phyloP scores from a whole-genome alignment of 1,140 invertebrate species.

The Idris sp. region DNA sequence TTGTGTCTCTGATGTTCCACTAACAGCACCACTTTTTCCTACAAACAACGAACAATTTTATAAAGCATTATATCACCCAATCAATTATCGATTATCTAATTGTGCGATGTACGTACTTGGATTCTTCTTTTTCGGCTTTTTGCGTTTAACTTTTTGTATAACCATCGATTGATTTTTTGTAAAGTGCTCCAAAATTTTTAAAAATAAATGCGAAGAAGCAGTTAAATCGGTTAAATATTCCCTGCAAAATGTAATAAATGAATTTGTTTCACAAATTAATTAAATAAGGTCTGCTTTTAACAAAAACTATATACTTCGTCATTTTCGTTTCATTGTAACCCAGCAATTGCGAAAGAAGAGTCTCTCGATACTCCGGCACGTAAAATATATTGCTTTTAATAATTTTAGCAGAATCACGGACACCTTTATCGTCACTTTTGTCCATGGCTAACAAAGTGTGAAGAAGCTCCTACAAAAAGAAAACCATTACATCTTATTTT shows the following conservation, averaged over 20 bases:
- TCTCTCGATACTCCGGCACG: slow-evolving; percentile 95
- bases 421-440: slow-evolving; percentile 81
- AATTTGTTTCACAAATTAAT: neutral
- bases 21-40: slow-evolving; percentile 9
- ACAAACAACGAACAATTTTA: too few relatives aligned
- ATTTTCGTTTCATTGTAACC: slow-evolving; percentile 92
- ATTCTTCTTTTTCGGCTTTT: slow-evolving; percentile 79
- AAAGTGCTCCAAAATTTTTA: slow-evolving; percentile 93
- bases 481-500: slow-evolving; percentile 44
- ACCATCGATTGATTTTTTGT: slow-evolving; percentile 85
- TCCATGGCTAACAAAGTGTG: slow-evolving; percentile 90
- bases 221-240: slow-evolving; percentile 91
- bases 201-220: slow-evolving; percentile 93
- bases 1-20: neutral
- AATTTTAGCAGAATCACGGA: slow-evolving; percentile 88
- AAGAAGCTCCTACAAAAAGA: slow-evolving; percentile 82
- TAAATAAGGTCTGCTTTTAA: neutral
- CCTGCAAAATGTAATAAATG: slow-evolving; percentile 73
- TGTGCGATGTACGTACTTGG: slow-evolving; percentile 67
- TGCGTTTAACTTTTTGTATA: slow-evolving; percentile 83
- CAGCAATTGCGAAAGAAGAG: slow-evolving; percentile 87
- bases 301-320: slow-evolving; percentile 81
- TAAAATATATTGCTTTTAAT: slow-evolving; percentile 97
- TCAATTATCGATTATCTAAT: neutral
- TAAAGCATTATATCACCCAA: too few relatives aligned